Evolutionary conservation across 2,113 vertebrate genomes (phyloP), one percentile per base, ranked within the genome.

Genomic region (Dermatemys mawii): DNA sequence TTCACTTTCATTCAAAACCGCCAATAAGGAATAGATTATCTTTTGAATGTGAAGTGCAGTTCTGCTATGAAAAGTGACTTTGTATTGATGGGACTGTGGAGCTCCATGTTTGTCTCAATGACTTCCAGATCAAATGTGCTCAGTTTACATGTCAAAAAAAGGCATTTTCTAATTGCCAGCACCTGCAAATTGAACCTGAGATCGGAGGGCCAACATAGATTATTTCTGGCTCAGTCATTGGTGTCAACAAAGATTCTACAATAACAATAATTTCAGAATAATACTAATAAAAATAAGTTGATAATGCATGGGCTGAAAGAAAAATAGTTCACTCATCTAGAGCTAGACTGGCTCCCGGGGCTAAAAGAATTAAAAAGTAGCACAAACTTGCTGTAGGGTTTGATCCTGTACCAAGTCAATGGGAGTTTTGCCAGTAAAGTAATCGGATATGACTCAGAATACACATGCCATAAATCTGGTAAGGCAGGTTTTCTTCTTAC

Each of bases 231-330:
- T 94, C 51, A 76, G 88, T 93, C 94, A 67, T 92, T 95, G 92
- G 86, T 93, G 93, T n/a, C 48, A 88, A 81, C n/a, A 93, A 90
- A 84, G 82, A 93, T 92, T 93, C 89, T 83, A 78, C 0, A 54
- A 90, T 87, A 96, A 94, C 83, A 84, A 53, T 89, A 93, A 95
- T 81, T 89, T 95, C 94, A 79, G 88, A 92, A 93, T 95, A 95
- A 93, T 88, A 92, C 87, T 90, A 90, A 83, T 93, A 95, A 95
- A 96, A 95, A 96, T 73, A 92, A 91, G 85, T 90, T 82, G 81
- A 90, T 0, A 3, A 84, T 81, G 41, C 46, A 88, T 8, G 75
- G 73, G 76, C 50, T 91, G 93, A 90, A 89, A 88, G 82, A 70
- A 84, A 70, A 80, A 88, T 90, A 3, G 48, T 78, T 96, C 93